Percentiles rank a stretch among this genome's conserved stretches.
Evolutionary conservation across 2,888 invertebrate genomes (phyloP).

Genomic region (Plutella xylostella): DNA sequence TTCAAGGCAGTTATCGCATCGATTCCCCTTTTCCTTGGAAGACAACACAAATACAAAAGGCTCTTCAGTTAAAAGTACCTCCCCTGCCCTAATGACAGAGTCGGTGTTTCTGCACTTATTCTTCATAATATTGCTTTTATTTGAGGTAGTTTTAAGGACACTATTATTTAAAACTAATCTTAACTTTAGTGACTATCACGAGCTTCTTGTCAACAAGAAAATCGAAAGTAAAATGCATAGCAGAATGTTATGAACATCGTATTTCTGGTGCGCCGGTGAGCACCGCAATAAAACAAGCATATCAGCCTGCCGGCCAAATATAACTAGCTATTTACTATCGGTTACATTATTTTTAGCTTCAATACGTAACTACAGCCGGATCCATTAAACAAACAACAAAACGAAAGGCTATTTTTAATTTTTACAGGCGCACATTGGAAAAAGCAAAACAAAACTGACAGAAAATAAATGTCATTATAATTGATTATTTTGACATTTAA

Average conservation of each 20-base stretch:
- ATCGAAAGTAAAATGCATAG: slow-evolving; percentile 30
- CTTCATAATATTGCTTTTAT: slow-evolving; percentile 27
- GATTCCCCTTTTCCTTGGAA: slow-evolving; percentile 74
- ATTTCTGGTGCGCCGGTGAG: slow-evolving; percentile 18
- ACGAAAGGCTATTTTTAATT: no score
- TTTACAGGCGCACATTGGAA: no score
- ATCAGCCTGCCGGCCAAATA: slow-evolving; percentile 17
- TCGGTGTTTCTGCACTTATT: slow-evolving; percentile 49
- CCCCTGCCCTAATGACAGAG: slow-evolving; percentile 70
- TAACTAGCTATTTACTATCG: slow-evolving; percentile 18
- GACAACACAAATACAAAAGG: slow-evolving; percentile 82
- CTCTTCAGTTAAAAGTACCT: slow-evolving; percentile 76
- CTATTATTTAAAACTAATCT: no score
- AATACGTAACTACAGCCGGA: slow-evolving; percentile 36
- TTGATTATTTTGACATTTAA: no score
- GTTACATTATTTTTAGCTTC: slow-evolving; percentile 61
- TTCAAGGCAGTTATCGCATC: slow-evolving; percentile 83
- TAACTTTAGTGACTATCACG: no score
- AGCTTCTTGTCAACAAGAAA: no score
- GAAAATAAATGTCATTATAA: no score
- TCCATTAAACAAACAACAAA: no score
- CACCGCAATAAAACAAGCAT: background rate
- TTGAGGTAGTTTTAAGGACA: no score
- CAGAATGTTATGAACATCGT: slow-evolving; percentile 17
- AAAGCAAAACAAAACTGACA: no score